Conservation (phyloP, 2,888 invertebrate genomes). For the Odontocerum albicorne region DNA sequence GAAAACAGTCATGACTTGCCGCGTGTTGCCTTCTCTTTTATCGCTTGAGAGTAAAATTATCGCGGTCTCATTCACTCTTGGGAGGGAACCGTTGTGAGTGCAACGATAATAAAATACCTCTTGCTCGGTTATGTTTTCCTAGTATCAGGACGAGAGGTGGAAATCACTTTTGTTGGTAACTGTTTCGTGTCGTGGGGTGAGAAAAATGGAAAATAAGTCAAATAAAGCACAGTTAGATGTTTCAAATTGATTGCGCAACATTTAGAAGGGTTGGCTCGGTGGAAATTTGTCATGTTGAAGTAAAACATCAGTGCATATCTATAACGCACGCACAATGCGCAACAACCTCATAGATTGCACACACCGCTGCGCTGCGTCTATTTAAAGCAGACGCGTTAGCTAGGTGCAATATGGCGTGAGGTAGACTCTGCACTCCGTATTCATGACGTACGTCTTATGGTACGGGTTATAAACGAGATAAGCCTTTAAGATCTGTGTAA, state of each 20-base stretch:
- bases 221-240: constrained; percentile 10
- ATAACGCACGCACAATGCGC: background rate
- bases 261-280: background rate
- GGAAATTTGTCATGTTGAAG: constrained; percentile 19
- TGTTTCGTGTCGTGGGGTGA: constrained; percentile 16
- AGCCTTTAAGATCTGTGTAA: too few species aligned
- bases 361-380: constrained; percentile 9
- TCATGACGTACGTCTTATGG: too few species aligned
- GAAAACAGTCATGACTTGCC: too few species aligned
- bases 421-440: too few species aligned
- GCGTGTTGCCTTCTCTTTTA: background rate
- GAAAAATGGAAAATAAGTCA: constrained; percentile 27
- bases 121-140: constrained; percentile 19
- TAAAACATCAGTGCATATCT: constrained; percentile 7
- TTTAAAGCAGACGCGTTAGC: too few species aligned
- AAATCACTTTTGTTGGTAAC: constrained; percentile 25
- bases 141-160: constrained; percentile 24
- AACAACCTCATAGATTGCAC: constrained; percentile 5
- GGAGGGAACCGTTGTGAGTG: constrained; percentile 6
- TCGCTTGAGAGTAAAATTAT: background rate
- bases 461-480: too few species aligned
- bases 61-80: constrained; percentile 18
- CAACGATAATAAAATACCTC: constrained; percentile 20
- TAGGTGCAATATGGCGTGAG: too few species aligned
- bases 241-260: constrained; percentile 11